Conservation (phyloP, 2,888 invertebrate species). For the Cephus rjabovi region DNA sequence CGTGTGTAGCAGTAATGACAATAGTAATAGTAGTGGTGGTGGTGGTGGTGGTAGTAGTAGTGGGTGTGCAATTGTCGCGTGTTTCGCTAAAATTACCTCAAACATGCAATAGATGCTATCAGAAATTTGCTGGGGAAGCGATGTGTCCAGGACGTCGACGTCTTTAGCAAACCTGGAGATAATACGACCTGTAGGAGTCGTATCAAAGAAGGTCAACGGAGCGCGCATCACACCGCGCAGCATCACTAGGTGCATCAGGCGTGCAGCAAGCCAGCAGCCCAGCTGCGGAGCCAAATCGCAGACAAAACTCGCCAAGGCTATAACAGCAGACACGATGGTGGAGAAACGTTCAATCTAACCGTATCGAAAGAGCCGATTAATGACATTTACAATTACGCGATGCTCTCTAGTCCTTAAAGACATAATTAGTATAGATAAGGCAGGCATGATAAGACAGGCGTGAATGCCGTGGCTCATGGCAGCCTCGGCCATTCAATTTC, state of each 20-base stretch:
- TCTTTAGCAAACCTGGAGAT: conserved; percentile 80
- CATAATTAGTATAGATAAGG: neutral
- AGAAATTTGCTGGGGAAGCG: conserved; percentile 75
- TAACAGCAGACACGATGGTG: conserved; percentile 66
- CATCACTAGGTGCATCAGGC: conserved; percentile 66
- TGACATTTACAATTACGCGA: conserved; percentile 19
- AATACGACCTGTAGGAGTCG: conserved; percentile 68
- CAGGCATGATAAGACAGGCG: neutral
- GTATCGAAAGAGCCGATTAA: neutral
- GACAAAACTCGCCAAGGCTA: conserved; percentile 77
- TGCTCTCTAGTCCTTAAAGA: conserved; percentile 22
- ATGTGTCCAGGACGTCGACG: conserved; percentile 78
- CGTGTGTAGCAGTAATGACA: no score
- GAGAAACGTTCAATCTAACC: neutral
- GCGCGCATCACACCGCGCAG: conserved; percentile 66
- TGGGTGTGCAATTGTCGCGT: neutral
- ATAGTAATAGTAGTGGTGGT: no score
- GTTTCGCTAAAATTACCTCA: conserved; percentile 72
- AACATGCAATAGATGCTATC: conserved; percentile 79
- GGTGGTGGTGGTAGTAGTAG: no score
- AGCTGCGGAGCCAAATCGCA: conserved; percentile 77
- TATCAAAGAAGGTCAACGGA: conserved; percentile 69
- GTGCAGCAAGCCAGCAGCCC: conserved; percentile 77
- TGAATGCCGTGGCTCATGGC: neutral
- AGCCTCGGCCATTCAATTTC: neutral